Evolutionary conservation across 2,113 vertebrate genomes (phyloP).

Genomic region (Phodopus roborovskii): DNA sequence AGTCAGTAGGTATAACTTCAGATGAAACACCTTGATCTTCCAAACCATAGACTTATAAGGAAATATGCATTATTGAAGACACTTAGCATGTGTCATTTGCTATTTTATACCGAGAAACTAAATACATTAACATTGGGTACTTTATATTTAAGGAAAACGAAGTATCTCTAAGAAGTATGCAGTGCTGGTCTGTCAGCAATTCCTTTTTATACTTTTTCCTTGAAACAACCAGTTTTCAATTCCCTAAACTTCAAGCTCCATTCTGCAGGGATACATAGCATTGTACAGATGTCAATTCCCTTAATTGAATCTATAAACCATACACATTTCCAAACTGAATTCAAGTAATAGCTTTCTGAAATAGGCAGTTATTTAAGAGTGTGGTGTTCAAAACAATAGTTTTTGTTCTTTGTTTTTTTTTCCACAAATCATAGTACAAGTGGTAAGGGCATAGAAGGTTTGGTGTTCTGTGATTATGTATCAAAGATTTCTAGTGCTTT

Average conservation of each 20-base stretch:
- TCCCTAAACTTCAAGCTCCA: background rate
- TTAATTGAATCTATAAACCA: background rate
- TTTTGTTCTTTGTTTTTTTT: background rate
- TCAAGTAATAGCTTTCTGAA: background rate
- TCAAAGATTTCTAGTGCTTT: background rate
- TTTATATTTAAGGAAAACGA: background rate
- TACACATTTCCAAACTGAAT: background rate
- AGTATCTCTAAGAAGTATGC: background rate
- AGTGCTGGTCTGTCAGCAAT: background rate
- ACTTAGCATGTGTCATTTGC: background rate
- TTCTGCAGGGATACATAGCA: background rate
- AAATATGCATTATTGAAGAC: background rate
- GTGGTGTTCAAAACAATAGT: background rate
- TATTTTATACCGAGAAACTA: background rate
- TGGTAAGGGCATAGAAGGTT: background rate
- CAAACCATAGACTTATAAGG: background rate
- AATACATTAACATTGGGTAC: background rate
- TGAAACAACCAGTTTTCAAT: background rate
- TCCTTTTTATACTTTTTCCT: background rate
- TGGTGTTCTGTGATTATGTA: fast-evolving
- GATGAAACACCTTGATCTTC: background rate
- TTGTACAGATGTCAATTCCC: background rate
- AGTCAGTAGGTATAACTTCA: background rate
- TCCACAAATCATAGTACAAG: background rate
- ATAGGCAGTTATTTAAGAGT: background rate